These are phyloP conservation scores for Carabus problematicus DNA, from an alignment of 2,888 invertebrate genomes.

Conservation along the genomic window DNA sequence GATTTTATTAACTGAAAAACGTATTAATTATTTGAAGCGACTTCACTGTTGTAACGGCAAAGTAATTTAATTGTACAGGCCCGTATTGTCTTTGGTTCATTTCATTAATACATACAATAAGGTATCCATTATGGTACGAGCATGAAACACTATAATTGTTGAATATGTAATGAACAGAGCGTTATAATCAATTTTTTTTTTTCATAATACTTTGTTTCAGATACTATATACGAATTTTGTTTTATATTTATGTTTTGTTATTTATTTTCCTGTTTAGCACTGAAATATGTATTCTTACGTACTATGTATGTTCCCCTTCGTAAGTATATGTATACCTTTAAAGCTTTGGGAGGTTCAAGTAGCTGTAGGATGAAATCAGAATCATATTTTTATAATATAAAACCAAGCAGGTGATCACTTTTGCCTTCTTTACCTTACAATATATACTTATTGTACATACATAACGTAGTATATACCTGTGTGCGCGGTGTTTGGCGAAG, in stretches of 20 bases:
- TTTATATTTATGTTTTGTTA: conserved; percentile 40
- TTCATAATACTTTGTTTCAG: background rate
- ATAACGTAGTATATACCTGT: too few relatives aligned
- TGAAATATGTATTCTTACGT: conserved; percentile 35
- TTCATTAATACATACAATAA: too few relatives aligned
- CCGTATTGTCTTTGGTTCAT: too few relatives aligned
- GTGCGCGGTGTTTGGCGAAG: too few relatives aligned
- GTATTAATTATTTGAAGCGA: too few relatives aligned
- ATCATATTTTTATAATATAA: conserved; percentile 41
- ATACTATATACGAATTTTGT: conserved; percentile 28
- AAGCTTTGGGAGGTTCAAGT: conserved; percentile 39
- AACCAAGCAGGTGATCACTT: conserved; percentile 56
- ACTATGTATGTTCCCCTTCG: conserved; percentile 25
- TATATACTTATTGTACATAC: too few relatives aligned
- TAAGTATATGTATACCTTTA: conserved; percentile 21
- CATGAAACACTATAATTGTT: conserved; percentile 13
- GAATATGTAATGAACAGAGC: too few relatives aligned
- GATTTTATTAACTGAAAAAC: too few relatives aligned
- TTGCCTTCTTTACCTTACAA: conserved; percentile 54
- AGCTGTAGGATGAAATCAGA: conserved; percentile 31
- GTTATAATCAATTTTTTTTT: too few relatives aligned
- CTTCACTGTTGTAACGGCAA: too few relatives aligned
- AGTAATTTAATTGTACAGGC: too few relatives aligned
- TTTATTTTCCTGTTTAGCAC: conserved; percentile 36
- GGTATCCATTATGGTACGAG: conserved; percentile 3